Conservation (phyloP, 2,113 vertebrate species). For the Poecile atricapillus region DNA sequence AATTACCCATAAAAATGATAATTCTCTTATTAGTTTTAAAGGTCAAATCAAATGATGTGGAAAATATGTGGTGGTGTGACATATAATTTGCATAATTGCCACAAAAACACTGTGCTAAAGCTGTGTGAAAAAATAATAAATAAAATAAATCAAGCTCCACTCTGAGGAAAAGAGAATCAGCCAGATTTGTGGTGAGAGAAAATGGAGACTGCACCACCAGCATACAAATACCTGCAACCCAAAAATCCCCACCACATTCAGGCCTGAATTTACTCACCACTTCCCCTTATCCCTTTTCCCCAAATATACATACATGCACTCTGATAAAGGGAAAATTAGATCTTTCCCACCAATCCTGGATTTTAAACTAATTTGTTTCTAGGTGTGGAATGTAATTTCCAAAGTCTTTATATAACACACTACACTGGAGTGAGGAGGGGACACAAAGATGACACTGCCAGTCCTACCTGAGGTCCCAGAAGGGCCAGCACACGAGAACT, state of each 20-base stretch:
- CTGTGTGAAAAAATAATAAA: neutral
- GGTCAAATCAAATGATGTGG: conserved; percentile 56
- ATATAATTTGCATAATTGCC: conserved; percentile 53
- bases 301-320: accelerated
- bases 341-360: neutral
- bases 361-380: neutral
- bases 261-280: neutral
- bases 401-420: neutral
- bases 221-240: accelerated
- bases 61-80: conserved; percentile 37
- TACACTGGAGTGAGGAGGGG: accelerated
- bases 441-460: neutral
- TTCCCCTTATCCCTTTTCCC: neutral
- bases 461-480: neutral
- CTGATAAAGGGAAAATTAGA: neutral
- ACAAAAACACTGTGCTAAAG: neutral
- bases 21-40: conserved; percentile 62
- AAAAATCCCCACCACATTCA: accelerated
- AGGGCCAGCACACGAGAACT: accelerated
- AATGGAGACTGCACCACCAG: neutral
- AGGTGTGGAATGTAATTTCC: neutral
- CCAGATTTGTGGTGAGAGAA: neutral
- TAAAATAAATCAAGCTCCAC: neutral
- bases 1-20: conserved; percentile 56
- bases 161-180: neutral